Evolutionary conservation across 2,888 invertebrate genomes (phyloP).

Genomic region (Dascillus cervinus): DNA sequence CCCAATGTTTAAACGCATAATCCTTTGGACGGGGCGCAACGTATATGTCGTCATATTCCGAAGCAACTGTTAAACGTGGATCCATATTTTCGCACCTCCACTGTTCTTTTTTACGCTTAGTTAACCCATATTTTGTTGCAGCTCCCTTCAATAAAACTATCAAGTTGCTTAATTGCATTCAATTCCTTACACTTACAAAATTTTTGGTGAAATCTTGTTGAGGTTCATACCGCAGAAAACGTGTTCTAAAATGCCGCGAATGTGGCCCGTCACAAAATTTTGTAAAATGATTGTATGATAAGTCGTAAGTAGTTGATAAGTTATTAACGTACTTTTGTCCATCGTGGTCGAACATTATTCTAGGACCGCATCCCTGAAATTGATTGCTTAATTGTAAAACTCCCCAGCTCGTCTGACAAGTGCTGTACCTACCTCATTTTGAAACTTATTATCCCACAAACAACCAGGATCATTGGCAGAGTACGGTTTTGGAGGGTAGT

Average conservation of each 20-base stretch:
- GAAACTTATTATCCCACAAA: slow-evolving; percentile 7
- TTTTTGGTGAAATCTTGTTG: slow-evolving; percentile 11
- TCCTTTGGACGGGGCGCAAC: not conserved
- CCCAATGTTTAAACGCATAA: not conserved
- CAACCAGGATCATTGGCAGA: slow-evolving; percentile 8
- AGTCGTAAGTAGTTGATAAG: slow-evolving; percentile 9
- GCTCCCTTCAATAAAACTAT: not conserved
- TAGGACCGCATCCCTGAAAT: slow-evolving; percentile 11
- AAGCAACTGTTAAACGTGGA: slow-evolving; percentile 8
- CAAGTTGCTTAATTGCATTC: too few relatives aligned
- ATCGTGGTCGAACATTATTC: slow-evolving; percentile 11
- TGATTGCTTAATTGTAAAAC: slow-evolving; percentile 2
- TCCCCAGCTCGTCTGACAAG: not conserved
- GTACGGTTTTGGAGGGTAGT: slow-evolving; percentile 15
- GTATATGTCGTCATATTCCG: slow-evolving; percentile 9
- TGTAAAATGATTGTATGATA: slow-evolving; percentile 8
- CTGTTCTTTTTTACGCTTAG: slow-evolving; percentile 5
- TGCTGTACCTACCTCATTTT: slow-evolving; percentile 4
- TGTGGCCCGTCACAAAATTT: slow-evolving; percentile 6
- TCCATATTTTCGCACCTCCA: slow-evolving; percentile 8
- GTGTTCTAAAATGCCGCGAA: slow-evolving; percentile 4
- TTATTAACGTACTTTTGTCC: slow-evolving; percentile 10
- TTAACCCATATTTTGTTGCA: not conserved
- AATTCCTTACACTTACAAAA: slow-evolving; percentile 8
- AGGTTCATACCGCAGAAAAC: slow-evolving; percentile 10